Evolutionary conservation across 2,888 invertebrate genomes (phyloP), one percentile per base, ranked within the genome.

Genomic region (Phania funesta): DNA sequence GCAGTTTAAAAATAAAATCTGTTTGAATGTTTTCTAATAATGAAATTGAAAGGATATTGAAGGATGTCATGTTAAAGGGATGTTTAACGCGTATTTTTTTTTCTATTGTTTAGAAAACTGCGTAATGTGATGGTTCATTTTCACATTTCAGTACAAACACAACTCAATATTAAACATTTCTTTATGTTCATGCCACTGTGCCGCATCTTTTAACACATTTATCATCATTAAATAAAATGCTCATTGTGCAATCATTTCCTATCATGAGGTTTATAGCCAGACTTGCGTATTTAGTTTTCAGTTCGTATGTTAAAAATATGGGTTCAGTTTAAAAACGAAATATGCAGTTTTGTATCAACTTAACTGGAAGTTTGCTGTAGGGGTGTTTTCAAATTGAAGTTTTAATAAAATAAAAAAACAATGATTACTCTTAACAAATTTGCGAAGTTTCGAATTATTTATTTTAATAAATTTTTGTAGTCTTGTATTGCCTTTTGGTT

Each of bases 181-280:
- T n/a, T n/a, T n/a, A 46, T 50, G 24, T 38, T 29, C 29, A 50
- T 48, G 13, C 18, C 41, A 44, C 11, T 29, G 11, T 26, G 20
- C 20, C 48, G 44, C 18, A 18, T 52, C n/a, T 71, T 71, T 60
- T 54, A 32, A 58, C 56, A 44, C 68, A 77, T 77, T 77, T 81
- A 77, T 77, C 71, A 81, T 81, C 54, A 76, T 76, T 81, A 81
- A 62, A 67, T 67, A 38, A 48, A 75, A 73, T 24, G 20, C 64
- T 46, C 9, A 71, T 71, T 73, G 26, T 75, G 24, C 38, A 50
- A 50, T 22, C n/a, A 64, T 54, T 46, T 54, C 60, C 44, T 32
- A 52, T 76, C 50, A 52, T 60, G 56, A 35, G 48, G 26, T 38
- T 35, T 16, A 18, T 18, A 48, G 8, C 26, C n/a, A n/a, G n/a